Conservation (phyloP, 2,797 vertebrate genomes). For the Neosilurus hyrtlii region DNA sequence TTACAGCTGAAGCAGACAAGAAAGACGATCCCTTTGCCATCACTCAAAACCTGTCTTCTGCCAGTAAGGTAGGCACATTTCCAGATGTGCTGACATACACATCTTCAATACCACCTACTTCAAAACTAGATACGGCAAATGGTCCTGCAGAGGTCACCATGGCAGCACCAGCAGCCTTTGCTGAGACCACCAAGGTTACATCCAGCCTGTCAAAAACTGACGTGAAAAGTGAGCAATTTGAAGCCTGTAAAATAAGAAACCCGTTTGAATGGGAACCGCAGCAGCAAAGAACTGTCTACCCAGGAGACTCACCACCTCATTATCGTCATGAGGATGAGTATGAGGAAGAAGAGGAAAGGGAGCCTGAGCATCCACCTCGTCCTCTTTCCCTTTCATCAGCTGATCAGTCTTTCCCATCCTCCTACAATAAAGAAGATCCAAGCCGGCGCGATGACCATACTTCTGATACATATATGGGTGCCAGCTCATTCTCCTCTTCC, state of each 20-base stretch:
- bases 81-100: slow-evolving; percentile 73
- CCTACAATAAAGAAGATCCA: slow-evolving; percentile 68
- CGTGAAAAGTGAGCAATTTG: slow-evolving; percentile 61
- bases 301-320: slow-evolving; percentile 75
- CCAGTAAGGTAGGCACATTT: slow-evolving; percentile 57
- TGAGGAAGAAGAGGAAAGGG: slow-evolving; percentile 75
- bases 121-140: slow-evolving; percentile 74
- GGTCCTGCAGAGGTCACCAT: slow-evolving; percentile 80
- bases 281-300: slow-evolving; percentile 71
- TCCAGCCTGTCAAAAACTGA: slow-evolving; percentile 61
- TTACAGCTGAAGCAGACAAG: slow-evolving; percentile 36
- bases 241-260: slow-evolving; percentile 63
- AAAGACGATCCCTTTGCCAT: slow-evolving; percentile 52
- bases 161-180: slow-evolving; percentile 58
- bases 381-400: slow-evolving; percentile 82
- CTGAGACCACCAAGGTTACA: slow-evolving; percentile 48
- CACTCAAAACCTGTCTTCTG: slow-evolving; percentile 60
- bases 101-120: slow-evolving; percentile 60
- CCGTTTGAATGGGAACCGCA: slow-evolving; percentile 73
- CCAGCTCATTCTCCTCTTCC: slow-evolving; percentile 67
- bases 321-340: slow-evolving; percentile 75
- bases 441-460: slow-evolving; percentile 60
- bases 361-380: slow-evolving; percentile 77
- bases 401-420: slow-evolving; percentile 73
- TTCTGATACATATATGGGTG: slow-evolving; percentile 59